Conservation (phyloP, 2,797 vertebrate genomes). For the Caiman crocodilus region DNA sequence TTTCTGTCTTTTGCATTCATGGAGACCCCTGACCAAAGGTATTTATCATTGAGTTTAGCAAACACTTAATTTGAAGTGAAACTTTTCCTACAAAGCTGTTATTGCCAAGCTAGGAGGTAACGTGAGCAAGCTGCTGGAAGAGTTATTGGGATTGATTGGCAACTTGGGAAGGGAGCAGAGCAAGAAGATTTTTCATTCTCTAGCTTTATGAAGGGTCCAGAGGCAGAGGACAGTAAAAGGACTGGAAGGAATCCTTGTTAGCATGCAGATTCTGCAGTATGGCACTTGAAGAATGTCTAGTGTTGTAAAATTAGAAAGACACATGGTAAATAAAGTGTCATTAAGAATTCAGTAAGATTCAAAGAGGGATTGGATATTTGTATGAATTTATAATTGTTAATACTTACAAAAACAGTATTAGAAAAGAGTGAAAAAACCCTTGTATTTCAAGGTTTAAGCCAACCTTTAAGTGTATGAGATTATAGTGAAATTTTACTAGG, state of each 20-base stretch:
- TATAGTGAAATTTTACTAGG: not conserved
- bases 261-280: not conserved
- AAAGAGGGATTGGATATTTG: not conserved
- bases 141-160: not conserved
- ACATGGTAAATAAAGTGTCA: not conserved
- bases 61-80: not conserved
- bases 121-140: not conserved
- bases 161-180: not conserved
- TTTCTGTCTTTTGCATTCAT: not conserved
- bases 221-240: not conserved
- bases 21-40: not conserved
- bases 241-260: constrained; percentile 1
- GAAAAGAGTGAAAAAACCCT: not conserved
- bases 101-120: not conserved
- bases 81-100: not conserved
- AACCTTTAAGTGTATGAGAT: not conserved
- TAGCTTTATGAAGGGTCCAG: not conserved
- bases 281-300: constrained; percentile 15
- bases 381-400: not conserved
- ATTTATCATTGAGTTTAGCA: not conserved
- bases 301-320: not conserved
- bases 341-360: constrained; percentile 41
- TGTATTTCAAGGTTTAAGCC: not conserved
- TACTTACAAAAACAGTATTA: not conserved
- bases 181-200: not conserved